phyloP scores from a whole-genome alignment of 1,140 invertebrate genomes.

The Apolygus lucorum region DNA sequence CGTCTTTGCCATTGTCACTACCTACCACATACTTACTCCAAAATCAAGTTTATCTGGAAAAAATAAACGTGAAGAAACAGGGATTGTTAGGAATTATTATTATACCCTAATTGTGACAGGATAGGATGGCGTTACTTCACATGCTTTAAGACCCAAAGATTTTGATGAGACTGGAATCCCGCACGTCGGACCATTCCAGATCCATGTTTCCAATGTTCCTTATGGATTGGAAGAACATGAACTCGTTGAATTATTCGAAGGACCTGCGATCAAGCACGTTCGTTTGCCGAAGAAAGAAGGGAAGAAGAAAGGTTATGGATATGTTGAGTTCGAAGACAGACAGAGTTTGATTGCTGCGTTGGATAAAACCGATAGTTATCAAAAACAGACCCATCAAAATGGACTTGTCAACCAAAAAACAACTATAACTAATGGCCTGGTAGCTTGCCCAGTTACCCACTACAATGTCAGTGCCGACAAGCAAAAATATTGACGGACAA shows the following conservation, averaged over 20 bases:
- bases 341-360: slow-evolving; percentile 78
- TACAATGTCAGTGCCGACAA: no score
- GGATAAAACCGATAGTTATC: slow-evolving; percentile 54
- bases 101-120: no score
- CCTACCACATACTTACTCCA: no score
- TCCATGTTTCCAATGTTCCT: slow-evolving; percentile 82
- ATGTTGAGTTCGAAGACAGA: slow-evolving; percentile 83
- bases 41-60: no score
- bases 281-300: slow-evolving; percentile 65
- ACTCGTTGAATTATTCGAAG: slow-evolving; percentile 67
- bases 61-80: no score
- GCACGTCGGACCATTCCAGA: slow-evolving; percentile 70
- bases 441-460: no score
- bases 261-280: slow-evolving; percentile 64
- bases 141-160: slow-evolving; percentile 61
- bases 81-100: no score
- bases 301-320: slow-evolving; percentile 74
- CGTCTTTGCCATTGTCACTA: no score
- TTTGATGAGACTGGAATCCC: slow-evolving; percentile 67
- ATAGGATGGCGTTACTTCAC: no score
- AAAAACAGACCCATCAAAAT: slow-evolving; percentile 58
- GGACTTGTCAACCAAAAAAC: slow-evolving; percentile 57
- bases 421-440: no score
- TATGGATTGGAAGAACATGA: slow-evolving; percentile 83
- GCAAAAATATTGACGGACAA: no score